Base-by-base conservation (phyloP, 2,113 vertebrate genomes). In the Engystomops pustulosus region DNA sequence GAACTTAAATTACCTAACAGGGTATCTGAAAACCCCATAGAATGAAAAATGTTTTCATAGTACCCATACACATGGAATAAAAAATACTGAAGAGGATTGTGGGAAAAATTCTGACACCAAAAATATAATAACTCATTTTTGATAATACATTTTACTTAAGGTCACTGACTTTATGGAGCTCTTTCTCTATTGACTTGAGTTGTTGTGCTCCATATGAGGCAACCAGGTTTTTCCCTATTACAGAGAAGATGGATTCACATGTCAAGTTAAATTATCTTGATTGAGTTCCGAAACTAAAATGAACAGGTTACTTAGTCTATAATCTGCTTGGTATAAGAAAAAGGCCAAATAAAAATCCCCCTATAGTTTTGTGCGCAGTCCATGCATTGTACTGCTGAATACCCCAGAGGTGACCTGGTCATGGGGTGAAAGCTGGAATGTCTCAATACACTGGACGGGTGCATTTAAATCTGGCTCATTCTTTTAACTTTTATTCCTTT, bases 351-450 rank as follows among this genome's bases (percentile, higher is more conserved):
- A 67, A 44, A 72, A 75, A 75, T 83, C 38, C 51, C 70, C 18
- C 81, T 49, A 45, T 45, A 38, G 80, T 51, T 75, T 51, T 53
- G 34, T 81, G 49, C 10, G 30, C 38, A 77, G 70, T 47, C 53
- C 55, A 14, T 27, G n/a, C 60, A 77, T 84, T 84, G 82, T 84
- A 36, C 44, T 34, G n/a, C 17, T 55, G 60, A 77, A 68, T 77
- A 49, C 41, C 32, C 36, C 23, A 27, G 30, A 78, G 82, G 36
- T 84, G 25, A 84, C 49, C 18, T 77, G 71, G 81, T 77, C 72
- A 77, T 32, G 49, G 60, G 72, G 75, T 67, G 41, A 41, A 84
- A 74, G 72, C 32, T 60, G 60, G 82, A 84, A 78, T 77, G 72
- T n/a, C 44, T 36, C n/a, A 32, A 25, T 25, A 47, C 25, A 30